Evolutionary conservation across 2,888 invertebrate genomes (phyloP).

Genomic region (Chrysotoxum bicinctum): DNA sequence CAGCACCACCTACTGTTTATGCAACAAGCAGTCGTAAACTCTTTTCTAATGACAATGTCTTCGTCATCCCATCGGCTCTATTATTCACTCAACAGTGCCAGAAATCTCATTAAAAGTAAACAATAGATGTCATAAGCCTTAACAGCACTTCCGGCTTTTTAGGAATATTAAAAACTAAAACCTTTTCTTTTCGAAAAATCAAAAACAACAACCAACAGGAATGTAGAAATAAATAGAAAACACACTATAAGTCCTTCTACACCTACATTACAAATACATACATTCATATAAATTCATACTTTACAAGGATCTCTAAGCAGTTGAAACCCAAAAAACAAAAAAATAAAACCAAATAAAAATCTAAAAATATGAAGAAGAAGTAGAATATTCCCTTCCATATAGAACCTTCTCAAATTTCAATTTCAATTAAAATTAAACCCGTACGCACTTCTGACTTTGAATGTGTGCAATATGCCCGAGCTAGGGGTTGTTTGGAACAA

Average conservation of each 20-base stretch:
- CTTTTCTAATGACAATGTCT: background rate
- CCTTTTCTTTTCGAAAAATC: background rate
- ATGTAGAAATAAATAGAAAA: background rate
- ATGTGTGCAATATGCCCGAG: background rate
- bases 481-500: background rate
- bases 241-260: background rate
- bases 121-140: background rate
- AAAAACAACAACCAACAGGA: background rate
- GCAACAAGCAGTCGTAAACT: background rate
- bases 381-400: background rate
- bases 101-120: background rate
- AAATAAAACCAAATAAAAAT: background rate
- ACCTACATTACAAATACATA: no score
- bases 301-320: background rate
- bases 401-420: slow-evolving; percentile 3
- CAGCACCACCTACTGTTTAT: background rate
- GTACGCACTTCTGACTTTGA: slow-evolving; percentile 15
- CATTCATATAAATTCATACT: background rate
- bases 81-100: background rate
- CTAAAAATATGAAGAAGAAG: background rate
- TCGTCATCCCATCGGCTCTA: background rate
- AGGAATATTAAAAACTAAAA: background rate
- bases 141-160: slow-evolving; percentile 4
- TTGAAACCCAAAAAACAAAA: background rate
- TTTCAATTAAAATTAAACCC: background rate